phyloP scores from a whole-genome alignment of 2,113 vertebrate species.

The Planiliza haematocheilus region DNA sequence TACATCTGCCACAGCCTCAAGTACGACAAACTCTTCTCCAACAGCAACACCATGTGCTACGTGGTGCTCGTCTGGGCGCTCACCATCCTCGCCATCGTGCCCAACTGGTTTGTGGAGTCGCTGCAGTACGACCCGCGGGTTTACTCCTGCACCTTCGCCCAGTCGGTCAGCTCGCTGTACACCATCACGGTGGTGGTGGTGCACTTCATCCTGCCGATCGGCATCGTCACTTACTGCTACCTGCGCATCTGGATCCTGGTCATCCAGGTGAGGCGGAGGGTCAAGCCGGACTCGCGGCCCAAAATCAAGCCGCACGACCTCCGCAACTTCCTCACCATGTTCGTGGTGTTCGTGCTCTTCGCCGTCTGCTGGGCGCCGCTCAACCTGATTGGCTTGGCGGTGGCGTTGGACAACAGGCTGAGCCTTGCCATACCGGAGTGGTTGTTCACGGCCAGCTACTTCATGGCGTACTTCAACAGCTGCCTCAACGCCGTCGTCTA shows the following conservation, averaged over 20 bases:
- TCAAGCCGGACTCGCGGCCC: slow-evolving; percentile 81
- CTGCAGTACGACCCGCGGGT: slow-evolving; percentile 86
- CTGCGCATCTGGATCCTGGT: slow-evolving; percentile 87
- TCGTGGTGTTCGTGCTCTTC: slow-evolving; percentile 88
- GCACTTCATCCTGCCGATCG: slow-evolving; percentile 87
- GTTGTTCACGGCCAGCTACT: slow-evolving; percentile 88
- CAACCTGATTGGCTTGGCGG: slow-evolving; percentile 86
- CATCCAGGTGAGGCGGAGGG: slow-evolving; percentile 81
- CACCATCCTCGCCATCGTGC: slow-evolving; percentile 83
- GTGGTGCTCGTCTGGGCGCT: slow-evolving; percentile 85
- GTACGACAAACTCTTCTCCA: slow-evolving; percentile 86
- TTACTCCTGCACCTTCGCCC: slow-evolving; percentile 88
- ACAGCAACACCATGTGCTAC: slow-evolving; percentile 84
- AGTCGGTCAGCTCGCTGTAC: slow-evolving; percentile 86
- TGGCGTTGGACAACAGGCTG: slow-evolving; percentile 82
- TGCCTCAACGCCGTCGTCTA: slow-evolving; percentile 88
- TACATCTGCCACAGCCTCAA: slow-evolving; percentile 88
- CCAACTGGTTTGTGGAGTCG: slow-evolving; percentile 87
- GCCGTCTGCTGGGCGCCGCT: slow-evolving; percentile 88
- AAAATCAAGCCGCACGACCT: slow-evolving; percentile 86
- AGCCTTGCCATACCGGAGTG: slow-evolving; percentile 82
- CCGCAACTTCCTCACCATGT: slow-evolving; percentile 89
- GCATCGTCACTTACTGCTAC: slow-evolving; percentile 87
- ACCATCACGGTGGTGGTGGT: slow-evolving; percentile 86
- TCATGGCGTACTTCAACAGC: slow-evolving; percentile 90